Evolutionary conservation across 2,797 vertebrate species (phyloP).

Genomic region (Halcyon chelicuti): DNA sequence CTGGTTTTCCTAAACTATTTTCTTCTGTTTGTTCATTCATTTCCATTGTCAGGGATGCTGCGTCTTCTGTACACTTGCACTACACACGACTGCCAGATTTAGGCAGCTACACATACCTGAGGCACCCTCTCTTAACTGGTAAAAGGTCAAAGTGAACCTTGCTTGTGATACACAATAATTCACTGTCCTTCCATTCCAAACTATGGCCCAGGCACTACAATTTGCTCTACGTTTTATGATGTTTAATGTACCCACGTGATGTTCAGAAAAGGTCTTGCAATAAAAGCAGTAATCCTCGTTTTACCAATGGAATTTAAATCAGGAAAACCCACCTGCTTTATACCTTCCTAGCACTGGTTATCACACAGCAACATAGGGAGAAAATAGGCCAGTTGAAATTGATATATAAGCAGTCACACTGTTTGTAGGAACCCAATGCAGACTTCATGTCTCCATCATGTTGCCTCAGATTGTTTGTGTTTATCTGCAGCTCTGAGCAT

Average conservation of each 20-base stretch:
- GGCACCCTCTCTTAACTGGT: background rate
- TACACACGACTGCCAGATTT: background rate
- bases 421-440: background rate
- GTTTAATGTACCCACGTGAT: background rate
- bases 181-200: background rate
- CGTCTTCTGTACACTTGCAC: background rate
- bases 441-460: background rate
- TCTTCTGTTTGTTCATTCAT: background rate
- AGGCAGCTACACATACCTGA: background rate
- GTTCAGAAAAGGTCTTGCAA: slow-evolving; percentile 33
- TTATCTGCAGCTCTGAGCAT: background rate
- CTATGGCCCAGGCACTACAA: background rate
- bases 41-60: background rate
- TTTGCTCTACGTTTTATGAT: background rate
- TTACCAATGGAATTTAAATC: slow-evolving; percentile 20
- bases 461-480: background rate
- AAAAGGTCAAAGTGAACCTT: slow-evolving; percentile 35
- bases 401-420: background rate
- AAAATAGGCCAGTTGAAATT: background rate
- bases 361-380: background rate
- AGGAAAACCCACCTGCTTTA: slow-evolving; percentile 1
- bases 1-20: background rate
- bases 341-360: background rate
- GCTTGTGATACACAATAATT: background rate
- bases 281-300: slow-evolving; percentile 9